Conservation (phyloP, 2,797 vertebrate species). For the Centropyge bicolor region DNA sequence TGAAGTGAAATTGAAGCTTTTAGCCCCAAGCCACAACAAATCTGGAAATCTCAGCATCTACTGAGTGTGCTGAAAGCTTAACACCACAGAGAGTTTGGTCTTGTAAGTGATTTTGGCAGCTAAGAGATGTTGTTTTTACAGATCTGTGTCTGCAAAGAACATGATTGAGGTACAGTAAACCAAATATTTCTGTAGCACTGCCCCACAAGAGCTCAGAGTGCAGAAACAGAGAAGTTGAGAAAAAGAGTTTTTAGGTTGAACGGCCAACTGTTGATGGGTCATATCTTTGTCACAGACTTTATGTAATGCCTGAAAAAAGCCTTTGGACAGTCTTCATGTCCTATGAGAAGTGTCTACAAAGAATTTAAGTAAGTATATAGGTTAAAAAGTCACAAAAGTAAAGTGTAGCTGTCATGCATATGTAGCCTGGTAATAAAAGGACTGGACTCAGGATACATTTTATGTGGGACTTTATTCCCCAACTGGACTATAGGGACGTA, state of each 20-base stretch:
- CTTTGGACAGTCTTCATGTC: too few relatives aligned
- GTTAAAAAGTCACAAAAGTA: too few relatives aligned
- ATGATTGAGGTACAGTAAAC: not conserved
- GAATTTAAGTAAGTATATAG: too few relatives aligned
- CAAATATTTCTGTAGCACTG: not conserved
- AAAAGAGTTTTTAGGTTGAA: not conserved
- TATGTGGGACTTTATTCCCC: too few relatives aligned
- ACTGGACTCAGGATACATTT: too few relatives aligned
- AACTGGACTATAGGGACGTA: too few relatives aligned
- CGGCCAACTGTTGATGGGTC: not conserved
- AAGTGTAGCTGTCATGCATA: too few relatives aligned
- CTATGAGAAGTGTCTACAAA: too few relatives aligned
- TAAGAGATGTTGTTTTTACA: slow-evolving; percentile 20
- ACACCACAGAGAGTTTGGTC: slow-evolving; percentile 25
- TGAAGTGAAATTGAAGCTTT: slow-evolving; percentile 45
- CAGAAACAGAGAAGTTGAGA: not conserved
- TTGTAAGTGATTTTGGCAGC: slow-evolving; percentile 37
- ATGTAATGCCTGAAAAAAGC: too few relatives aligned
- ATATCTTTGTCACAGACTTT: too few relatives aligned
- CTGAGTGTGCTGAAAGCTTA: slow-evolving; percentile 19
- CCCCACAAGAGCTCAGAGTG: not conserved
- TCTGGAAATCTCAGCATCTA: slow-evolving; percentile 45
- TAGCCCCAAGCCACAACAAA: slow-evolving; percentile 42
- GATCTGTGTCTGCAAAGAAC: slow-evolving; percentile 20
- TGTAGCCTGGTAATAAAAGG: too few relatives aligned